Evolutionary conservation across 2,888 invertebrate genomes (phyloP), one percentile per base, ranked within the genome.

Genomic region (Stegophylla sp.): DNA sequence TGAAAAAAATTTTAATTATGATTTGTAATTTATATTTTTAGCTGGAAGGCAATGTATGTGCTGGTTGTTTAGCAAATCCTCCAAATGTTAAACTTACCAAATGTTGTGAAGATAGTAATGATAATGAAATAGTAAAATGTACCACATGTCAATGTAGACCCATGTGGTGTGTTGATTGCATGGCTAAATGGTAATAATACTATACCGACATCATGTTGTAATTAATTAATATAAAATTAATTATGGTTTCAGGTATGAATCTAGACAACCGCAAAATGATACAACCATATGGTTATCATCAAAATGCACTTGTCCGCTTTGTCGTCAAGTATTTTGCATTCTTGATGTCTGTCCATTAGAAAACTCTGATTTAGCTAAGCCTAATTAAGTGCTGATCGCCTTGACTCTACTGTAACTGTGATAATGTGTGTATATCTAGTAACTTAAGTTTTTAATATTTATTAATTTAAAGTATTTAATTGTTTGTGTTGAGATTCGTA

Each of bases 271-370:
- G 84, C 90, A 90, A 83, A 88, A 90, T 43, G 88, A 90, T 83
- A 91, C 92, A 10, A 90, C 91, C 83, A 89, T 89, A 17, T 96
- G 96, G 96, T 88, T 96, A 82, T 88, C 91, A 53, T 91, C 92
- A 12, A 94, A 93, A 86, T 93, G 94, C 86, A 91, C 94, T 0
- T 96, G 96, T 87, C 96, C 96, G 10, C 92, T 95, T 85, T 96
- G 96, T 86, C 89, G 96, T 84, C 91, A 94, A 48, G 88, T 88
- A 72, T 96, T 96, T 89, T 96, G 96, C 86, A 87, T 96, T 84
- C 89, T 94, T 26, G 96, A 96, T 88, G 93, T 96, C 28, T 91
- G 91, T 84, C 89, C 88, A 26, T 88, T 88, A 7, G 26, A 56
- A 53, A 71, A 82, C 51, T 59, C 73, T 51, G 79, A 61, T 45